Base-by-base conservation (phyloP, 2,113 vertebrate genomes). In the Coregonus clupeaformis region DNA sequence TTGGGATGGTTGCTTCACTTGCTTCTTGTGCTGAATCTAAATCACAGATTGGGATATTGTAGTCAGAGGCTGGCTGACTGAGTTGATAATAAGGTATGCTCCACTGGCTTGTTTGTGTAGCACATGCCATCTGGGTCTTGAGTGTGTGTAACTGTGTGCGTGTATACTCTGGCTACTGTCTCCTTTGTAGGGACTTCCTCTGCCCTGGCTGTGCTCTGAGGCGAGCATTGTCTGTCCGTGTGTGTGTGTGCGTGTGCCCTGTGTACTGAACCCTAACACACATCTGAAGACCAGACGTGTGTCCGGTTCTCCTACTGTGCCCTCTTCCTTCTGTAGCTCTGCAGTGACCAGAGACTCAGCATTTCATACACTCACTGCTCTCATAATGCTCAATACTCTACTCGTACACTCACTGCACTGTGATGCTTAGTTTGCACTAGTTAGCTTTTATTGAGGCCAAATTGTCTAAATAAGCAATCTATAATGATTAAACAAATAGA, bases 91-190 rank as follows among this genome's bases (percentile, higher is more conserved):
- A 82, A 84, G 78, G 63, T 71, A 78, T 73, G 84, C 90, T 90
- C 78, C 86, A 79, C 80, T 86, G 82, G 84, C 82, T 86, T 85
- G 68, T 84, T 87, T 88, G 83, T 86, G 82, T 68, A 80, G 83
- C 85, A 89, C 82, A 86, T 88, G 89, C 89, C 88, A 88, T 89
- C 90, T 91, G 86, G 47, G 83, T 76, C 86, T 82, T 85, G 18
- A 62, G 3, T 59, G 67, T 72, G 36, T 65, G 14, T 66, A 1
- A 14, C 13, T 29, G 65, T 2, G 89, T 60, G 57, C 22, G 6
- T 60, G 57, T 18, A 24, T 42, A 42, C 36, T 11, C 36, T 42
- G 36, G 36, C 36, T 42, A 42, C 36, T 42, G 36, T 11, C 36
- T 12, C 2, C 36, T 42, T 42, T 42, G 36, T 42, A 42, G 36